Percentiles rank a stretch among this genome's conserved stretches.
phyloP scores from a whole-genome alignment of 1,140 invertebrate species.

The Bombus impatiens region DNA sequence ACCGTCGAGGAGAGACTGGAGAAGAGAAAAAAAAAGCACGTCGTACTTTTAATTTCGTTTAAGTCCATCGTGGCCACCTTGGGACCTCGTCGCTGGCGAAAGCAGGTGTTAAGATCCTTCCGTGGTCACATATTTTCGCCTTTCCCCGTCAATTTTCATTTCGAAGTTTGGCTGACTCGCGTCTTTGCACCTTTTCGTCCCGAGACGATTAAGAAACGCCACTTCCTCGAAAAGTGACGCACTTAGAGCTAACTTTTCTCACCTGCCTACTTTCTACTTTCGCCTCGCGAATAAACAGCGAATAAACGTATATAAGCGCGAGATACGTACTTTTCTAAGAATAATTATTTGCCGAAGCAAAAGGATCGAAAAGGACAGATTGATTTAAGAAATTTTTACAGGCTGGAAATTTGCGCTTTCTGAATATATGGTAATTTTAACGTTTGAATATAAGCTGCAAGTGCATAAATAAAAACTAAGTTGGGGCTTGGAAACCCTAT shows the following conservation, averaged over 20 bases:
- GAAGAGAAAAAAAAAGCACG: background rate
- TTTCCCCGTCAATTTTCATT: slow-evolving; percentile 48
- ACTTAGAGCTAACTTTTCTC: slow-evolving; percentile 22
- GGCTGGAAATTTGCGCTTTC: background rate
- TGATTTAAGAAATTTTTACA: background rate
- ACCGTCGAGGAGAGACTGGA: background rate
- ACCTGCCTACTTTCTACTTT: background rate
- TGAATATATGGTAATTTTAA: no score
- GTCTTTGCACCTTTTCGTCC: background rate
- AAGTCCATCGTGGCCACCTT: slow-evolving; percentile 18
- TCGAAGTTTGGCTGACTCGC: slow-evolving; percentile 9
- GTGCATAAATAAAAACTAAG: background rate
- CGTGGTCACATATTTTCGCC: slow-evolving; percentile 35
- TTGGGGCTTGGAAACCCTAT: background rate
- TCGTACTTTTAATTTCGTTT: slow-evolving; percentile 50
- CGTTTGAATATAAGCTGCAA: no score
- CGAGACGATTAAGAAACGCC: background rate
- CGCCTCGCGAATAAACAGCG: background rate
- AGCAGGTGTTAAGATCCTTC: slow-evolving; percentile 29
- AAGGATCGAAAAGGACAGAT: background rate
- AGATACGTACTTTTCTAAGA: background rate
- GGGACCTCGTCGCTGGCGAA: background rate
- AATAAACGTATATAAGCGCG: background rate
- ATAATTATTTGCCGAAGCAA: background rate
- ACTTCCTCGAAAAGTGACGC: background rate